These are phyloP conservation scores for Paralichthys olivaceus DNA, from an alignment of 2,113 vertebrate species.

Conservation along the genomic window DNA sequence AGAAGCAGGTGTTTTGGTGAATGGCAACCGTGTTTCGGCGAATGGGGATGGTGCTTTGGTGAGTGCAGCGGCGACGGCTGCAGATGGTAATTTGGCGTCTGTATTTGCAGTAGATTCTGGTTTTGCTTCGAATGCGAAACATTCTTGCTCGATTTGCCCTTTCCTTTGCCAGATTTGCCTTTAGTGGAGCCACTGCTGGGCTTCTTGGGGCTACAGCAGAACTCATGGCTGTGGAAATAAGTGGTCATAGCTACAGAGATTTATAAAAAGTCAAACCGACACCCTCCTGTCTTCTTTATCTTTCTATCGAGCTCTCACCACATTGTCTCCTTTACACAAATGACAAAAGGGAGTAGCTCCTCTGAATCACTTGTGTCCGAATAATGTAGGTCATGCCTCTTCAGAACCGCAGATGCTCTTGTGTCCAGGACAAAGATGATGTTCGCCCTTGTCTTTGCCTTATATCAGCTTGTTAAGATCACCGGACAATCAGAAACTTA, in stretches of 20 bases:
- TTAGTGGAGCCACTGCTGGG: slow-evolving; percentile 60
- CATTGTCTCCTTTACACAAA: slow-evolving; percentile 24
- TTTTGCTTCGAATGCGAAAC: slow-evolving; percentile 66
- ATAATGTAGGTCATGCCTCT: slow-evolving; percentile 67
- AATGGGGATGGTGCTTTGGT: slow-evolving; percentile 47
- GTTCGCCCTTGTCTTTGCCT: slow-evolving; percentile 7
- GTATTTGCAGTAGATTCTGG: slow-evolving; percentile 73
- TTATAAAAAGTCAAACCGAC: slow-evolving; percentile 1
- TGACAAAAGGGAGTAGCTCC: slow-evolving; percentile 39
- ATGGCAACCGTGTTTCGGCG: slow-evolving; percentile 45
- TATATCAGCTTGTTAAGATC: slow-evolving; percentile 8
- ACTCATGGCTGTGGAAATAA: slow-evolving; percentile 81
- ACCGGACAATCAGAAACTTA: not conserved
- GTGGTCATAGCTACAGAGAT: slow-evolving; percentile 74
- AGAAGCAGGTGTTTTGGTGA: slow-evolving; percentile 60
- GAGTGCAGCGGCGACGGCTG: slow-evolving; percentile 59
- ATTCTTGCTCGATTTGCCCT: slow-evolving; percentile 63
- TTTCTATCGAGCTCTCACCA: slow-evolving; percentile 15
- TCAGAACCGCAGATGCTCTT: slow-evolving; percentile 21
- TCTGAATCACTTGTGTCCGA: slow-evolving; percentile 51
- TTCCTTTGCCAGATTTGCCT: slow-evolving; percentile 68
- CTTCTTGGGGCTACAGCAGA: slow-evolving; percentile 79
- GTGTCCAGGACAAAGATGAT: slow-evolving; percentile 19
- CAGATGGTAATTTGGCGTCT: slow-evolving; percentile 59
- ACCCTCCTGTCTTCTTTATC: not conserved